Conservation (phyloP, 2,113 vertebrate species). For the Xiphorhynchus elegans region DNA sequence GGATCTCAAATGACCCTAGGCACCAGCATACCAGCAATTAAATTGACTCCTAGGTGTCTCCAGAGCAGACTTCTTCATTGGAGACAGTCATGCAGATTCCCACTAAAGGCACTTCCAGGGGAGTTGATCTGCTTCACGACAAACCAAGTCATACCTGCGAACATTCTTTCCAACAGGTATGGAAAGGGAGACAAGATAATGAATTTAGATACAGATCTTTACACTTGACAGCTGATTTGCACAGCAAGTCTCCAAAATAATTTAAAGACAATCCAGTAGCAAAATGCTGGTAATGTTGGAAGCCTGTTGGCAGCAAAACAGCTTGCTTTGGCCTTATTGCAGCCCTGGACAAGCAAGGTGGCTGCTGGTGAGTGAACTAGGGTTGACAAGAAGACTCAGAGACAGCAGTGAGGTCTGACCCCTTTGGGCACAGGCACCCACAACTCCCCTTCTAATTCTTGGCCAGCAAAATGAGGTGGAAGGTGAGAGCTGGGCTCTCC, state of each 20-base stretch:
- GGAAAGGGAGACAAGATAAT: not conserved
- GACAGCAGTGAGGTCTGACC: not conserved
- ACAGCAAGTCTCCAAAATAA: not conserved
- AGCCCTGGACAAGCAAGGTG: not conserved
- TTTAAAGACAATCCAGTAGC: not conserved
- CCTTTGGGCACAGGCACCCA: not conserved
- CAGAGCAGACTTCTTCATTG: not conserved
- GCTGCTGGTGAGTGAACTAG: not conserved
- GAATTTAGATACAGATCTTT: not conserved
- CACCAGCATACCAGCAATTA: not conserved
- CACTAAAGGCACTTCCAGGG: not conserved
- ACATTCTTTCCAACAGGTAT: not conserved
- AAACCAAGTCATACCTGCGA: not conserved
- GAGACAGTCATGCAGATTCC: not conserved
- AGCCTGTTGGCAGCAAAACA: not conserved
- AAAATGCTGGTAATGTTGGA: not conserved
- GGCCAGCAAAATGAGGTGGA: not conserved
- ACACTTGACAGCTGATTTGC: not conserved
- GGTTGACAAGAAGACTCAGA: not conserved
- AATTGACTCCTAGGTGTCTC: not conserved
- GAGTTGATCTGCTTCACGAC: not conserved
- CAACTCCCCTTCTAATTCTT: not conserved
- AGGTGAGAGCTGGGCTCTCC: not conserved
- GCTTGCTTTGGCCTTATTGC: not conserved
- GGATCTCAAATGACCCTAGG: not conserved